A percentile compares a stretch with the other conserved stretches of the same genome.
Evolutionary conservation across 2,113 vertebrate genomes (phyloP).

Genomic region (Prietella phreatophila): DNA sequence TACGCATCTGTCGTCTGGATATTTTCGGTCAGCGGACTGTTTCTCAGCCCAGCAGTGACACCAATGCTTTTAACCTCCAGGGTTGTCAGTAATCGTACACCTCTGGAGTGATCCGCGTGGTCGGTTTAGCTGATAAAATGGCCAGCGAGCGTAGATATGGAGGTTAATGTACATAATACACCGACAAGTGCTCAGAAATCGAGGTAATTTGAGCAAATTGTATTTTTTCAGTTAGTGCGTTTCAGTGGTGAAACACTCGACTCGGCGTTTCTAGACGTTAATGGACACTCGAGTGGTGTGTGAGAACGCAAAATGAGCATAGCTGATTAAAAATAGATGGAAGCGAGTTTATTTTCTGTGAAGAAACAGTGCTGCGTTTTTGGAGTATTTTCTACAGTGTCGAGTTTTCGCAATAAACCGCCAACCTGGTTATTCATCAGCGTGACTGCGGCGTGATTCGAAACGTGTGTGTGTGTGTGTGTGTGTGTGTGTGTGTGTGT

Average conservation of each 20-base stretch:
- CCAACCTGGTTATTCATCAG: slow-evolving; percentile 11
- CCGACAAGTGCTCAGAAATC: not conserved
- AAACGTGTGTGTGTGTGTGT: not conserved
- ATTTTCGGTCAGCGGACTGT: not conserved
- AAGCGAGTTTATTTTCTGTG: not conserved
- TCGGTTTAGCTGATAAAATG: not conserved
- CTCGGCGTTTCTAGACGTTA: not conserved
- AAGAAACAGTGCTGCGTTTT: not conserved
- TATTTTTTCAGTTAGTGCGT: not conserved
- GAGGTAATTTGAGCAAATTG: not conserved
- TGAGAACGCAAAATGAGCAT: not conserved
- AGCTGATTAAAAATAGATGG: not conserved
- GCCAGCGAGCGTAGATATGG: not conserved
- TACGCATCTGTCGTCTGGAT: not conserved
- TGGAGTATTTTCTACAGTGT: not conserved
- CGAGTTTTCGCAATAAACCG: not conserved
- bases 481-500: not conserved
- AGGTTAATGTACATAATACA: not conserved
- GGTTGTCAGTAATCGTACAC: not conserved
- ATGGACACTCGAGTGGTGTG: not conserved
- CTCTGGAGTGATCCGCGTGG: not conserved
- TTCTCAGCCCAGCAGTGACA: not conserved
- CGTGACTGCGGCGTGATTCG: slow-evolving; percentile 32
- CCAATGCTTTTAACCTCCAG: not conserved
- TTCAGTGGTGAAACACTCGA: not conserved